These are phyloP conservation scores for Pemphredon lugubris DNA, from an alignment of 2,888 invertebrate species.

Conservation along the genomic window DNA sequence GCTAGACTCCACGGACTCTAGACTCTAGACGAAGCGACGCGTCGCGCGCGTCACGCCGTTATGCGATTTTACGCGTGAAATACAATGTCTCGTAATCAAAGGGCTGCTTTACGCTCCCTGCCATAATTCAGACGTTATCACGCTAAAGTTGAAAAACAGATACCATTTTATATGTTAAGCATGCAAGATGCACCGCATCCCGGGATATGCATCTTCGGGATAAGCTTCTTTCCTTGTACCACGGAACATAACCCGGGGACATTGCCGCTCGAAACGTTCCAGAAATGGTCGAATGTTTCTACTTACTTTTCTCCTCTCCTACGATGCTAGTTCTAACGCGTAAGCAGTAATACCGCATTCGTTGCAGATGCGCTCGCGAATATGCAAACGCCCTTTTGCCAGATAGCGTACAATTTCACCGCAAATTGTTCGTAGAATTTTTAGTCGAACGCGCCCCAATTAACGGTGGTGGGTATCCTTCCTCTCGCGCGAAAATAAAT, in stretches of 20 bases:
- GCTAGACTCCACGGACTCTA: no score
- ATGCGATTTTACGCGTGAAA: neutral
- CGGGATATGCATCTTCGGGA: conserved; percentile 56
- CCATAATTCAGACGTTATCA: conserved; percentile 45
- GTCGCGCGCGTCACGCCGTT: neutral
- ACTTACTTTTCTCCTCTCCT: conserved; percentile 2
- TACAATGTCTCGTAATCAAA: conserved; percentile 8
- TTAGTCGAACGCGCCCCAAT: no score
- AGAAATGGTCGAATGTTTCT: conserved; percentile 32
- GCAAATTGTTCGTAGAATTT: no score
- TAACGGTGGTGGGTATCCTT: no score
- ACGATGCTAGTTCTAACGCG: neutral
- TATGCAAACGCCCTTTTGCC: no score
- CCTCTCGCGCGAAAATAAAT: no score
- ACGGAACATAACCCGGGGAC: conserved; percentile 59
- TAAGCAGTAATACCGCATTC: conserved; percentile 13
- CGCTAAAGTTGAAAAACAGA: conserved; percentile 51
- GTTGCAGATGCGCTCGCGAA: conserved; percentile 5
- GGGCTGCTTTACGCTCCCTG: conserved; percentile 8
- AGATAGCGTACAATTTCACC: no score
- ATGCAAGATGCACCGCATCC: conserved; percentile 30
- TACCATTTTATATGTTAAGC: conserved; percentile 59
- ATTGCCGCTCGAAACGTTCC: conserved; percentile 33
- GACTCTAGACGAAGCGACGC: no score
- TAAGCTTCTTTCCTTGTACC: conserved; percentile 68